These are phyloP conservation scores for Merodon equestris DNA, from an alignment of 2,888 invertebrate genomes.

Conservation along the genomic window DNA sequence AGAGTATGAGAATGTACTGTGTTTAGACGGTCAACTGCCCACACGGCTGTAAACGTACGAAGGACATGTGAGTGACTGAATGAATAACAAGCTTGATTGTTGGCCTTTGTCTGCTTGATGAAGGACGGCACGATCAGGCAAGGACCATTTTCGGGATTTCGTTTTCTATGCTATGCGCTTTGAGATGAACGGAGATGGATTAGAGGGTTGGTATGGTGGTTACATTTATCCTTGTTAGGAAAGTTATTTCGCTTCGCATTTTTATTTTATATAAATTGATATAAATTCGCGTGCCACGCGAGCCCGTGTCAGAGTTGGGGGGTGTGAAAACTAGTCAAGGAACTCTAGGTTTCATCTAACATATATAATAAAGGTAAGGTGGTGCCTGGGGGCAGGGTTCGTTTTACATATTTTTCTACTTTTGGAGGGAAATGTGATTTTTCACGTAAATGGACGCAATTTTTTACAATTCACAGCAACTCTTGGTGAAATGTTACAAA, in stretches of 20 bases:
- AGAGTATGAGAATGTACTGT: too few relatives aligned
- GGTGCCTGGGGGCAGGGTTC: not conserved
- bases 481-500: too few relatives aligned
- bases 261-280: slow-evolving; percentile 42
- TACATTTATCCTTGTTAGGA: slow-evolving; percentile 46
- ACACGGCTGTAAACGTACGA: slow-evolving; percentile 4
- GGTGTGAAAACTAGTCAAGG: slow-evolving; percentile 15
- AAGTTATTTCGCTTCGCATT: slow-evolving; percentile 28
- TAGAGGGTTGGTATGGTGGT: slow-evolving; percentile 18
- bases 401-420: slow-evolving; percentile 19
- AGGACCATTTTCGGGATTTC: slow-evolving; percentile 26
- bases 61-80: slow-evolving; percentile 40
- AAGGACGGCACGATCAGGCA: slow-evolving; percentile 3
- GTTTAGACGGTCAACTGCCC: slow-evolving; percentile 32
- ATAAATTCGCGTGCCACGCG: slow-evolving; percentile 32
- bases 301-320: not conserved
- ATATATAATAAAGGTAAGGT: not conserved
- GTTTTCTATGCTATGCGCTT: not conserved
- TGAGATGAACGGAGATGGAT: slow-evolving; percentile 43
- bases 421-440: not conserved
- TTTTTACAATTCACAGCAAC: too few relatives aligned
- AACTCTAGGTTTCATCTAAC: not conserved
- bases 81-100: slow-evolving; percentile 46
- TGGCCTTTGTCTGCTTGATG: slow-evolving; percentile 18
- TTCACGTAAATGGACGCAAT: too few relatives aligned